Evolutionary conservation across 1,140 invertebrate species (phyloP), one percentile per base, ranked within the genome.

Genomic region (Plectrocnemia conspersa): DNA sequence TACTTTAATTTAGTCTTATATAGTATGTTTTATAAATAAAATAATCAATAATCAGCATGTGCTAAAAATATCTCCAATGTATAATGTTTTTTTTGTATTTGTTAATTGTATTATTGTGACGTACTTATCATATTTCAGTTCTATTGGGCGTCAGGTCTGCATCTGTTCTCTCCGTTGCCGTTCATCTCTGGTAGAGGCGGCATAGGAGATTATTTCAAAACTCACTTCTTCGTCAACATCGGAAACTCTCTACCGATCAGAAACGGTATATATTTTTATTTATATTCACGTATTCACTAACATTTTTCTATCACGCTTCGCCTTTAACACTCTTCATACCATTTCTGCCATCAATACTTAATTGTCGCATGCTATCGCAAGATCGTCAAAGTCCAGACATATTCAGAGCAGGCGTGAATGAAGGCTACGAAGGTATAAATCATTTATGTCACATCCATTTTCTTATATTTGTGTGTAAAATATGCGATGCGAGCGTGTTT

Each of bases 111-210:
- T n/a, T n/a, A n/a, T n/a, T n/a, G n/a, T n/a, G n/a, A n/a, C n/a
- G n/a, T n/a, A n/a, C n/a, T n/a, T 46, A 10, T 35, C 60, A 33
- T 45, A 49, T 55, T 67, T 15, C 66, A 84, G 72, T 76, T 82
- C 46, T 94, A 86, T 71, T 94, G 91, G 89, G 78, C 87, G 9
- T 75, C 76, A 7, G 91, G 82, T 0, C 62, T 90, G 21, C 91
- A 95, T 72, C 61, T 92, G 1, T 94, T 86, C 68, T 82, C 84
- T 5, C 91, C 91, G 25, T 74, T 95, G 41, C 92, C 92, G 32
- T 93, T 94, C 70, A 78, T 80, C 52, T 83, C 86, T 2, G 82
- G 83, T 13, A 74, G 76, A 61, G 83, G 83, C 44, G 82, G 83
- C 21, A 82, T 93, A 60, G 87, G 86, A 2, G 85, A 91, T 52